Base-by-base conservation (phyloP, 2,797 vertebrate species). In the Manis crassicaudata region DNA sequence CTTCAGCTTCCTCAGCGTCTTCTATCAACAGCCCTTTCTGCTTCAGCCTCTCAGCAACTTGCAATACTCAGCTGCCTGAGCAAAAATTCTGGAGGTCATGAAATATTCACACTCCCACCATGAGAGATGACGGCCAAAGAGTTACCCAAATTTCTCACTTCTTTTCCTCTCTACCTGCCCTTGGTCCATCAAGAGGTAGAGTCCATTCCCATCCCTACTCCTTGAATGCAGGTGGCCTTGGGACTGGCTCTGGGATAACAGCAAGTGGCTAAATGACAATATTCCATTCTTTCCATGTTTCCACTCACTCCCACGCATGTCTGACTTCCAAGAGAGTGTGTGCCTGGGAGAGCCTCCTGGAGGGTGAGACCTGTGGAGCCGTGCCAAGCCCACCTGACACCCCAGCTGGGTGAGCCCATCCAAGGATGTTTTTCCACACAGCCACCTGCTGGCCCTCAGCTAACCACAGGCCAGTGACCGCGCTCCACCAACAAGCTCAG, bases 301-400 rank as follows among this genome's bases (percentile, higher is more conserved):
- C 4, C 1, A 13, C 43, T 63, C n/a, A 23, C 21, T 68, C 25
- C 76, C 32, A 11, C 3, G 16, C 2, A 32, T 62, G 68, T 82
- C 89, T 75, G 37, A 32, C 29, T 67, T 81, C 50, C 35, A 4
- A 2, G 3, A 68, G 8, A 67, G 27, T 37, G 5, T 3, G 43
- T 10, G 52, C 12, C 27, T 0, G 0, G 68, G 54, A 29, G 35
- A 8, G 23, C 9, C 37, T 93, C 43, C 50, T 43, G 56, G 68
- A 63, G 16, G 12, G 20, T 21, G 72, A 62, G 70, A 29, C 32
- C 0, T 1, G 0, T 0, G 32, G 58, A 50, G 7, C 68, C 32
- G 13, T 2, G 14, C 54, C 21, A 17, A 25, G 4, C n/a, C 35
- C 58, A 32, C 82, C 46, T 54, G 17, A 29, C 23, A 60, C 35